These are phyloP conservation scores for Lasius platythorax DNA, from an alignment of 2,888 invertebrate species.

Conservation along the genomic window DNA sequence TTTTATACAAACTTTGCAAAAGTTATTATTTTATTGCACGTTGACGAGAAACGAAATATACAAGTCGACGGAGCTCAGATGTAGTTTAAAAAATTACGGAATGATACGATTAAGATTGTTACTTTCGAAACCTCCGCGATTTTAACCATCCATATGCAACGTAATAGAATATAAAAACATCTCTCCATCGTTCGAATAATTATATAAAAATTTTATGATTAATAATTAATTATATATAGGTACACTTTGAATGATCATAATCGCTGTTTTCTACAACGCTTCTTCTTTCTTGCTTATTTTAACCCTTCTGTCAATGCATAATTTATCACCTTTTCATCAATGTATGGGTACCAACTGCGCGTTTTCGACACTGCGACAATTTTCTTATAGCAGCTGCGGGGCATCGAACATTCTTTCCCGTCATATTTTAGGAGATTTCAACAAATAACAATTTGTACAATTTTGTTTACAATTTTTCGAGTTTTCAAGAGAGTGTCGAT, in stretches of 20 bases:
- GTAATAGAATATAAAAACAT: neutral
- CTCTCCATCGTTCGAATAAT: neutral
- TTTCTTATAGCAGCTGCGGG: too few species aligned
- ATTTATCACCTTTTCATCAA: too few species aligned
- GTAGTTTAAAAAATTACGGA: neutral
- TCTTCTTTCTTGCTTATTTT: neutral
- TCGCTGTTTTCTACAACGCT: neutral
- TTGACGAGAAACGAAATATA: neutral
- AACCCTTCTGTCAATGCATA: too few species aligned
- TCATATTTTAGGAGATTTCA: too few species aligned
- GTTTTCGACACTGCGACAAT: too few species aligned
- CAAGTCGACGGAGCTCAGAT: neutral
- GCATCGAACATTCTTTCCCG: too few species aligned
- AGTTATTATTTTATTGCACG: neutral
- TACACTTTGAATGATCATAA: neutral
- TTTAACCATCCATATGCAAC: neutral
- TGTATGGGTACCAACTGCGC: too few species aligned
- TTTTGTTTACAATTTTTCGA: neutral
- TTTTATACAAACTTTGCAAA: slow-evolving; percentile 6
- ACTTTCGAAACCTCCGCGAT: neutral
- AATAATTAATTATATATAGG: neutral
- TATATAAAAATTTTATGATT: neutral
- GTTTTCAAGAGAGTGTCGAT: slow-evolving; percentile 15
- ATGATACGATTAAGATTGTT: neutral
- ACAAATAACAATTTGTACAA: neutral